Base-by-base conservation (phyloP, 2,888 invertebrate species). In the Celastrina argiolus region DNA sequence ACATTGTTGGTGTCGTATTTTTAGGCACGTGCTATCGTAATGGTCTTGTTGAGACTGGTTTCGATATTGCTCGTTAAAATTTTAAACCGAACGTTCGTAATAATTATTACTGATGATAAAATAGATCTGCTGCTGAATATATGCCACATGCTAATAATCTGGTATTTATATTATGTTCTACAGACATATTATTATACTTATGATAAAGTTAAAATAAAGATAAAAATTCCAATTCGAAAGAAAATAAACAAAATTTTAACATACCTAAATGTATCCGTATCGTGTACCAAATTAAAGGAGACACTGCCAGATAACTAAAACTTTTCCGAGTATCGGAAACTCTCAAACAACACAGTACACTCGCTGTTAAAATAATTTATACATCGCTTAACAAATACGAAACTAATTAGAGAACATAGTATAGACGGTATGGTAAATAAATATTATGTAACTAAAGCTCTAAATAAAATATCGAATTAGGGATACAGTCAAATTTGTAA, bases 401-500 rank as follows among this genome's bases (percentile, higher is more conserved):
- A 22, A 51, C 22, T 51, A 12, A 36, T 12, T 36, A 18, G 10
- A 18, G 18, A 22, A 22, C 18, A 22, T 22, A 14, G 42, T 22
- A 22, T 14, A 16, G 1, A 63, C 28, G 45, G n/a, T 28, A 63
- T 45, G 6, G 7, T 34, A n/a, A 26, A 18, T 51, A 64, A 12
- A n/a, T 36, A n/a, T 34, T 39, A 34, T 28, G 45, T 34, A 67
- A 61, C 45, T 12, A 34, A 39, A 18, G 2, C 18, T 39, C 39
- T 16, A 39, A 34, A 65, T 51, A 63, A 72, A 70, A 68, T 68
- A 70, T 72, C 73, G 72, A 74, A 68, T 69, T 67, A 39, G 58
- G 61, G 64, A 63, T 77, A 76, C 85, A 88, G 88, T 88, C 87
- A 84, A 88, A 89, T 90, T 88, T 89, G 87, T 84, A 79, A 78